These are phyloP conservation scores for Ceratotherium simum DNA, from an alignment of 2,113 vertebrate genomes.

Conservation along the genomic window DNA sequence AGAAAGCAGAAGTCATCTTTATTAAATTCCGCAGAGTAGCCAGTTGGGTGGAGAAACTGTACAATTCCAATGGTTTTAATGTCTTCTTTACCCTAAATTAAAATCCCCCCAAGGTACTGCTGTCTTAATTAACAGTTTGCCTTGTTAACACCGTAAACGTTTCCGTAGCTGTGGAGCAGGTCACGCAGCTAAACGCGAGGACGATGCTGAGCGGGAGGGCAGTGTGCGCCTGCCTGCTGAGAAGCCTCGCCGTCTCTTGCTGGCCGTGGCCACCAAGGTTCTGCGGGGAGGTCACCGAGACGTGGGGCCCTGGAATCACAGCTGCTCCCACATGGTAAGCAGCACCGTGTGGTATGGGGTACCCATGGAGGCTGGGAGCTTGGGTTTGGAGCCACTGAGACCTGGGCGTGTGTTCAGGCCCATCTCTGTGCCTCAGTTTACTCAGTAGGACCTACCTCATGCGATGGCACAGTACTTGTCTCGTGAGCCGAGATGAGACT, in stretches of 20 bases:
- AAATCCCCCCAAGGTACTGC: neutral
- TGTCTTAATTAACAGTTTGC: slow-evolving; percentile 64
- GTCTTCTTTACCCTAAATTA: slow-evolving; percentile 54
- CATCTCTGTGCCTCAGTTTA: neutral
- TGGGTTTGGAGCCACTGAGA: neutral
- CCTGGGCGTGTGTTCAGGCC: neutral
- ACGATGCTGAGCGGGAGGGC: neutral
- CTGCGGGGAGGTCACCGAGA: neutral
- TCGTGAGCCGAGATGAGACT: neutral
- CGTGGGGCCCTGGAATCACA: neutral
- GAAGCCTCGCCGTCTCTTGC: neutral
- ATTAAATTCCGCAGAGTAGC: neutral
- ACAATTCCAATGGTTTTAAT: neutral
- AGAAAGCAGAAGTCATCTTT: neutral
- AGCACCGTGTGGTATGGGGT: neutral
- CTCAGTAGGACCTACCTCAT: neutral
- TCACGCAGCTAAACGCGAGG: neutral
- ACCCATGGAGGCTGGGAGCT: neutral
- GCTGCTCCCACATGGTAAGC: no score
- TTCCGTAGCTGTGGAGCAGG: neutral
- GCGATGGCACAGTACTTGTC: neutral
- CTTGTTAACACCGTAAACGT: slow-evolving; percentile 57
- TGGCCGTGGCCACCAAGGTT: neutral
- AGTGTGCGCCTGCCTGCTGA: accelerated
- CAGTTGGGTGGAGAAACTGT: slow-evolving; percentile 10